Base-by-base conservation (phyloP, 2,888 invertebrate genomes). In the Coenonympha arcania region DNA sequence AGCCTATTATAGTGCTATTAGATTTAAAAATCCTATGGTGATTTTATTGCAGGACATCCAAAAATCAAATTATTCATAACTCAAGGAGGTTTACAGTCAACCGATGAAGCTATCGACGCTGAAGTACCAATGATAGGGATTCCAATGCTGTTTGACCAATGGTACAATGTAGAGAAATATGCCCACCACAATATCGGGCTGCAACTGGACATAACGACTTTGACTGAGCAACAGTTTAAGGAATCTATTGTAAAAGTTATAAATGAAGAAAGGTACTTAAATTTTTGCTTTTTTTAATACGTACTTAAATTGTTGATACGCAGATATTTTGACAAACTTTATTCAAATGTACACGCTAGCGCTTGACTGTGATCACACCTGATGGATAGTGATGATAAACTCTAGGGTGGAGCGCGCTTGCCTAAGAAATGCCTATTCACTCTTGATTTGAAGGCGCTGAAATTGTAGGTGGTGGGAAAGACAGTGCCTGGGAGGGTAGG, bases 11-110 rank as follows among this genome's bases (percentile, higher is more conserved):
- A 2, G 2, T 28, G 11, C 6, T 28, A n/a, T 13, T 2, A 31
- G 3, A 15, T 15, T 15, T 13, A 6, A 2, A 31, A 15, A 1
- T 33, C 20, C 39, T 34, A 19, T 37, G 8, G 20, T 3, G 19
- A 1, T 30, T 13, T 20, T 15, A 20, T 43, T 24, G 1, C 48
- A 76, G 76, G 37, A n/a, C 86, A 87, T 61, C 73, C 77, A 4
- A 87, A 87, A 44, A 49, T 87, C 0, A 85, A 83, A 57, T 11
- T 70, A 1, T 73, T 71, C 36, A 70, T 85, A 19, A 80, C 78
- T 1, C 83, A 85, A 68, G 80, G 76, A 22, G 84, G 84, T 9
- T 51, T 80, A 0, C 80, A 82, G 52, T 83, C 84, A 0, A 68
- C 78, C 1, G 79, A 82, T 37, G 84, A 85, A 62, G 71, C 81